Evolutionary conservation across 2,113 vertebrate genomes (phyloP), one percentile per base, ranked within the genome.

Genomic region (Phycodurus eques): DNA sequence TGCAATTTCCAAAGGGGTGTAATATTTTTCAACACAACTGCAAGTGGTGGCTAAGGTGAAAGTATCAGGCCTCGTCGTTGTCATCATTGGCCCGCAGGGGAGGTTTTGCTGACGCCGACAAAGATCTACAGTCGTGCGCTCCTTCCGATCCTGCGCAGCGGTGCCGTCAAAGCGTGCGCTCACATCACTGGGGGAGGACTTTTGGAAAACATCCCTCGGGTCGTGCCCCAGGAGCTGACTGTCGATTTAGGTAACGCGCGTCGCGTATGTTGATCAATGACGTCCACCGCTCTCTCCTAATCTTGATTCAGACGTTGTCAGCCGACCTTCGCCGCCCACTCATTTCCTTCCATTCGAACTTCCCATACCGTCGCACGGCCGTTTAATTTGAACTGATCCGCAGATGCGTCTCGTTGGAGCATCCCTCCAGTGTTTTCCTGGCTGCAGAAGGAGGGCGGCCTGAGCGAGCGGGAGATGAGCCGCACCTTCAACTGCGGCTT

Each of bases 101-200:
- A 97, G 1, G 91, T 94, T 43, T 74, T 99, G 83, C 88, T 99
- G 47, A 96, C 94, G 0, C 97, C 98, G 0, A 99, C 98, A 0
- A 96, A 93, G 87, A 95, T 99, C 83, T 99, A 99, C 91, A 95
- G 95, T 72, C 93, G 89, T 14, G 88, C 92, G 12, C 93, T 99
- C 53, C 81, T 96, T 86, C 95, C 96, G 0, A 54, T 95, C 75
- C 88, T 99, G 42, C 94, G 88, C 73, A 94, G 94, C 1, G 95
- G 96, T n/a, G 87, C 75, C 0, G 92, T 98, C 69, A 98, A 95
- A 74, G 96, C 96, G 53, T 96, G 92, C 9, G 96, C 96, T 22
- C 97, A 99, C 89, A 96, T 99, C 89, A 99, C 98, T 4, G 98
- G 98, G 15, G 98, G 97, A 0, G 98, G 97, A 2, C 92, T 99